These are phyloP conservation scores for Prietella phreatophila DNA, from an alignment of 2,113 vertebrate species.

Conservation along the genomic window DNA sequence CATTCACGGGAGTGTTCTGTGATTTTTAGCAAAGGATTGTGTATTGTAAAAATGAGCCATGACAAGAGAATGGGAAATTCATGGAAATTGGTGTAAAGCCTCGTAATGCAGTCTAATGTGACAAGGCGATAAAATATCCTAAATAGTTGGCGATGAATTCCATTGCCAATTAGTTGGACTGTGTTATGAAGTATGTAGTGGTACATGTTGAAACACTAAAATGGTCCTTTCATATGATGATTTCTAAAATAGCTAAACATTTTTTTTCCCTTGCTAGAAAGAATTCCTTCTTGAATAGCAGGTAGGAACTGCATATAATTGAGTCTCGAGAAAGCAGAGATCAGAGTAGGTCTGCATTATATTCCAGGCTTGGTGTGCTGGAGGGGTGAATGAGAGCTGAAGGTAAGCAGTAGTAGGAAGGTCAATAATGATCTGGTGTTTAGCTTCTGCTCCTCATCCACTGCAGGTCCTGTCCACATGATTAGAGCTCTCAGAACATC, in stretches of 20 bases:
- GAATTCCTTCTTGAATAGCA: background rate
- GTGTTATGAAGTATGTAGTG: background rate
- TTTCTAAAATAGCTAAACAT: too few relatives aligned
- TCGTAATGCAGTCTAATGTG: background rate
- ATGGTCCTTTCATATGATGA: background rate
- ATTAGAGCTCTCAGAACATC: background rate
- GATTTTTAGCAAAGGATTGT: background rate
- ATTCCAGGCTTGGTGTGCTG: background rate
- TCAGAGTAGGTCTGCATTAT: background rate
- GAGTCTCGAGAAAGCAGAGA: background rate
- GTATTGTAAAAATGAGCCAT: background rate
- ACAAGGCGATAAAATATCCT: background rate
- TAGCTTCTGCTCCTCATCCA: background rate
- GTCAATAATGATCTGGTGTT: background rate
- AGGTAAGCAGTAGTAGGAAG: background rate
- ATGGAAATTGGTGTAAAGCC: background rate
- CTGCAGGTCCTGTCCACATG: background rate
- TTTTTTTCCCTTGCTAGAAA: background rate
- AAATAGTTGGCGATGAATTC: background rate
- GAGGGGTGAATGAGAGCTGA: background rate
- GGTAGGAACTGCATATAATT: background rate
- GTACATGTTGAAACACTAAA: background rate
- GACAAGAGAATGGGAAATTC: background rate
- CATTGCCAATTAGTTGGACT: background rate
- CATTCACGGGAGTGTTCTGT: conserved; percentile 9